phyloP scores from a whole-genome alignment of 2,113 vertebrate genomes.

The Hemiprocne comata region DNA sequence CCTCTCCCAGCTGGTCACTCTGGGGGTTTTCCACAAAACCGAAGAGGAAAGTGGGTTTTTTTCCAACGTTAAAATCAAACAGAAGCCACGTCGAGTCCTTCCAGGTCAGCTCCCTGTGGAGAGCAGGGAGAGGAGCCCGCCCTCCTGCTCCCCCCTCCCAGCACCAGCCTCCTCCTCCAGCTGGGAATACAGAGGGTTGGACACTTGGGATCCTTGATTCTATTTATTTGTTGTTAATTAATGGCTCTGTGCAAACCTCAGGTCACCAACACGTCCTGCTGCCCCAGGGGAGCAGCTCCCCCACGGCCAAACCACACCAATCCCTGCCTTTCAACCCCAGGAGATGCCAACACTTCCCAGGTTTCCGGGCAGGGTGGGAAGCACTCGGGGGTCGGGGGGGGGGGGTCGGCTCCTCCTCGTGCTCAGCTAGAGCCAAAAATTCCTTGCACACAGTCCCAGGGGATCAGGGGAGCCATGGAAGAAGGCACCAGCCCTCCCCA shows the following conservation, averaged over 20 bases:
- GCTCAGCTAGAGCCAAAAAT: not conserved
- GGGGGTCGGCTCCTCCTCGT: not conserved
- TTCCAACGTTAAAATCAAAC: too few species aligned
- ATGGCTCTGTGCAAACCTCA: not conserved
- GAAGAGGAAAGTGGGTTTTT: too few species aligned
- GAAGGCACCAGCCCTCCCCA: not conserved
- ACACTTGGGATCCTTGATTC: not conserved
- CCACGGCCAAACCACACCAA: not conserved
- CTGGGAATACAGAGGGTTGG: not conserved
- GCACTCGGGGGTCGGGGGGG: too few species aligned
- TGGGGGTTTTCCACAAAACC: too few species aligned
- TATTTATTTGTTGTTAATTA: not conserved
- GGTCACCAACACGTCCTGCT: not conserved
- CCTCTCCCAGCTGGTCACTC: too few species aligned
- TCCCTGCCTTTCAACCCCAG: not conserved
- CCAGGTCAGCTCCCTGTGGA: too few species aligned
- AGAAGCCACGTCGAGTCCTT: too few species aligned
- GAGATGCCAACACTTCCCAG: rapidly evolving
- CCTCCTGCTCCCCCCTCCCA: too few species aligned
- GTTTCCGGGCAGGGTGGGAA: not conserved
- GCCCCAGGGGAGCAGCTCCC: not conserved
- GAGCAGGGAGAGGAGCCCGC: too few species aligned
- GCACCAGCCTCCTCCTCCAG: too few species aligned
- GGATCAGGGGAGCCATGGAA: not conserved
- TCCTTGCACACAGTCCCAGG: not conserved